A percentile compares a stretch with the other conserved stretches of the same genome.
phyloP scores from a whole-genome alignment of 1,140 invertebrate genomes.

The Drosophila athabasca region DNA sequence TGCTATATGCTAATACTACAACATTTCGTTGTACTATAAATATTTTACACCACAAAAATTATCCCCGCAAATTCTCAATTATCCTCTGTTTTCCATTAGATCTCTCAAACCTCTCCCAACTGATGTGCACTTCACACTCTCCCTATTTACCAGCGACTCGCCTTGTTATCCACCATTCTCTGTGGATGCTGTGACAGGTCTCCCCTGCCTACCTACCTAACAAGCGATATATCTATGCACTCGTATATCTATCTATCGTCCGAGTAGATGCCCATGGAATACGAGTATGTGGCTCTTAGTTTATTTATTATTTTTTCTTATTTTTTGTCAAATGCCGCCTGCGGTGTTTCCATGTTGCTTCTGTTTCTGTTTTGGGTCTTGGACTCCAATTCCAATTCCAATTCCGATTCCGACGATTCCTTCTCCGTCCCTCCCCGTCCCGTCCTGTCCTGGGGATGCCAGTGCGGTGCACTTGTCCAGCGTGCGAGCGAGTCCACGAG shows the following conservation, averaged over 20 bases:
- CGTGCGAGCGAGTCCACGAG: conserved; percentile 17
- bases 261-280: too few species aligned
- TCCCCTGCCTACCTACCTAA: not conserved
- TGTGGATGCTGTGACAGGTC: conserved; percentile 3
- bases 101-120: not conserved
- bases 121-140: too few species aligned
- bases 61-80: too few species aligned
- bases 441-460: not conserved
- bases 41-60: too few species aligned
- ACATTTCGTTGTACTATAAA: too few species aligned
- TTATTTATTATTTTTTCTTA: conserved; percentile 44
- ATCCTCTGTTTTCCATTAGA: too few species aligned
- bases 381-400: conserved; percentile 16
- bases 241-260: not conserved
- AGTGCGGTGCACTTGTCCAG: conserved; percentile 33
- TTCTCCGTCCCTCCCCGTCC: not conserved
- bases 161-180: conserved; percentile 2
- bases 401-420: not conserved
- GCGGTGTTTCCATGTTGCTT: conserved; percentile 60
- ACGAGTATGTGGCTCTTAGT: conserved; percentile 13
- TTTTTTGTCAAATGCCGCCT: conserved; percentile 53
- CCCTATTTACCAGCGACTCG: not conserved
- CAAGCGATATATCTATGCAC: not conserved
- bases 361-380: conserved; percentile 55
- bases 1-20: too few species aligned